These are phyloP conservation scores for Tillus elongatus DNA, from an alignment of 2,888 invertebrate species.

Conservation along the genomic window DNA sequence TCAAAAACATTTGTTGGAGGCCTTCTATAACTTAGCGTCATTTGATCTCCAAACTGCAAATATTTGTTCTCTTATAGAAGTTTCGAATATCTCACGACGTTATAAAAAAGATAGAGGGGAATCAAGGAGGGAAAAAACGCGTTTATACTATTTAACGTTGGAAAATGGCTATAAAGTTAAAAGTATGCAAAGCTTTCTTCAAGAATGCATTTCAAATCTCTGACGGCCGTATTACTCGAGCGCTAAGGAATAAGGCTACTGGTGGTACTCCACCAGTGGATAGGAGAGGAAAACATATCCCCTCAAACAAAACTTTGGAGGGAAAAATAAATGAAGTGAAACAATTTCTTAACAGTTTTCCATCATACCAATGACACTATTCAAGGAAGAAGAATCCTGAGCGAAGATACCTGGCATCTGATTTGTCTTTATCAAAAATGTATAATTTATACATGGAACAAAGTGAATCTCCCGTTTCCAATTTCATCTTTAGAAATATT, in stretches of 20 bases:
- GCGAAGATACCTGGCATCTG: conserved; percentile 18
- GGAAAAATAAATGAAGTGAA: conserved; percentile 11
- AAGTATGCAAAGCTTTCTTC: conserved; percentile 10
- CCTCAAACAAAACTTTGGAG: conserved; percentile 9
- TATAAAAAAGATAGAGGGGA: not conserved
- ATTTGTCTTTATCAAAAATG: conserved; percentile 21
- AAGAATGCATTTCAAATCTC: conserved; percentile 9
- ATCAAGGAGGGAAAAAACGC: not conserved
- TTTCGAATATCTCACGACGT: not conserved
- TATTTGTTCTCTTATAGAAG: not conserved
- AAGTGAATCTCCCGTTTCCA: conserved; percentile 13
- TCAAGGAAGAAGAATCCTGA: conserved; percentile 9
- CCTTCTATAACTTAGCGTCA: not conserved
- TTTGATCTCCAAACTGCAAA: not conserved
- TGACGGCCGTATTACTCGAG: conserved; percentile 10
- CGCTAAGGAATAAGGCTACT: conserved; percentile 1
- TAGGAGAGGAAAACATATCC: conserved; percentile 8
- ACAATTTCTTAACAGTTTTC: conserved; percentile 12
- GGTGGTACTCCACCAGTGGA: conserved; percentile 7
- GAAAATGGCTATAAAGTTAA: not conserved
- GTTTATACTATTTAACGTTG: not conserved
- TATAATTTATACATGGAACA: conserved; percentile 18
- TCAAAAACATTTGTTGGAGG: not conserved
- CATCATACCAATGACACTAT: conserved; percentile 11
- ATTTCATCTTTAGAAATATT: conserved; percentile 17